Conservation (phyloP, 2,113 vertebrate genomes). For the Andinoacara biseriatus region DNA sequence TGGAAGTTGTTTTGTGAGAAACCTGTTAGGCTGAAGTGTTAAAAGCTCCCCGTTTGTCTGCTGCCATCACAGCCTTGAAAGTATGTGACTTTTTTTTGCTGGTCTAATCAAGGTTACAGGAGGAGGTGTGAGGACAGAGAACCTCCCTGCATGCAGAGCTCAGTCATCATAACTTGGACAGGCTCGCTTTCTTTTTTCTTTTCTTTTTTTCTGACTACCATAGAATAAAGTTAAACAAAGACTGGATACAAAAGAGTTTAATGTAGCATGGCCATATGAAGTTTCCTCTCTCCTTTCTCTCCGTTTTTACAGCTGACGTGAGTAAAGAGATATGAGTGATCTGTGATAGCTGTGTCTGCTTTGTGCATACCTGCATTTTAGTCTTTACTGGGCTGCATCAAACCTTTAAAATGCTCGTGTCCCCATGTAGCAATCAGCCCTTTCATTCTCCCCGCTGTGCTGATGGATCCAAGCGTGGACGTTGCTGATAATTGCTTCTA, state of each 20-base stretch:
- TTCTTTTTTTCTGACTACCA: background rate
- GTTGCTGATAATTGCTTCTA: conserved; percentile 48
- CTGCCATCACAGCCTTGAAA: conserved; percentile 28
- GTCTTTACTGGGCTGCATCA: background rate
- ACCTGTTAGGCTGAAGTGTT: conserved; percentile 46
- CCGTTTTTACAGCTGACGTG: background rate
- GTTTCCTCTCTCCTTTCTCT: too few relatives aligned
- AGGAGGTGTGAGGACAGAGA: conserved; percentile 14
- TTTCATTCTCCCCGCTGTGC: background rate
- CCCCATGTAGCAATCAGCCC: conserved; percentile 22
- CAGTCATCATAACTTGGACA: background rate
- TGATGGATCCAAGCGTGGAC: conserved; percentile 28
- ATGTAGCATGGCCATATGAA: background rate
- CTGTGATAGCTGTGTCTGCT: background rate
- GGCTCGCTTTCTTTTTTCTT: background rate
- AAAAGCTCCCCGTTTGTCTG: conserved; percentile 40
- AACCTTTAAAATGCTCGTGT: background rate
- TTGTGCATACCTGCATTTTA: background rate
- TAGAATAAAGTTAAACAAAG: background rate
- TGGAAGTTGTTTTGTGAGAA: conserved; percentile 33
- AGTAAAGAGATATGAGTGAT: background rate
- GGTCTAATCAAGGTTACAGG: conserved; percentile 43
- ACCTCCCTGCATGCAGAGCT: conserved; percentile 13
- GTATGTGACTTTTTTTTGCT: conserved; percentile 41
- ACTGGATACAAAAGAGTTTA: conserved; percentile 4